Conservation (phyloP, 2,113 vertebrate species). For the Emydocephalus ijimae region DNA sequence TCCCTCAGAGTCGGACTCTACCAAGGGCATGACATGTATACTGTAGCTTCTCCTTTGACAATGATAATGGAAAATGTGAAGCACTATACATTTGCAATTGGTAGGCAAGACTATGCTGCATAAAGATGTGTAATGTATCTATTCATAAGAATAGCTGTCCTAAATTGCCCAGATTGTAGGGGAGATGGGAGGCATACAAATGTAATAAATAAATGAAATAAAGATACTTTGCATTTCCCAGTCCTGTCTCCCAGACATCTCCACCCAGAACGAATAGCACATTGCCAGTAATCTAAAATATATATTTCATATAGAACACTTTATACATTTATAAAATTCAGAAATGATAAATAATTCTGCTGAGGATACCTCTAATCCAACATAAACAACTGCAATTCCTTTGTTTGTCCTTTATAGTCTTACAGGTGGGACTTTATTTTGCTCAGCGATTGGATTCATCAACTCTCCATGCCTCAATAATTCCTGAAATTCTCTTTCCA, state of each 20-base stretch:
- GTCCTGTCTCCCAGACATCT: background rate
- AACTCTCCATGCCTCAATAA: slow-evolving; percentile 63
- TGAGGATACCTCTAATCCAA: background rate
- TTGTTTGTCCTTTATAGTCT: background rate
- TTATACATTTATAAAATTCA: background rate
- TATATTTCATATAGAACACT: background rate
- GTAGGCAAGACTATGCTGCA: background rate
- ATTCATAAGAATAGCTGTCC: background rate
- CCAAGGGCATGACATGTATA: background rate
- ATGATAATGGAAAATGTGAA: background rate
- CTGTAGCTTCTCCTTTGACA: background rate
- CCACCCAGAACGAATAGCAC: background rate
- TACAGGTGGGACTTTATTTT: slow-evolving; percentile 45
- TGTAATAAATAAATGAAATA: background rate
- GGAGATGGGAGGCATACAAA: background rate
- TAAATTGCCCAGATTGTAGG: background rate
- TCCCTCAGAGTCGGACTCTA: no score
- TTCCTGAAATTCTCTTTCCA: slow-evolving; percentile 72
- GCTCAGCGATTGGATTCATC: slow-evolving; percentile 37
- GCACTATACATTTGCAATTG: background rate
- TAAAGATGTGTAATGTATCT: background rate
- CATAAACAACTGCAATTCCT: background rate
- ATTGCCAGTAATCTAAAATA: background rate
- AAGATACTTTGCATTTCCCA: background rate
- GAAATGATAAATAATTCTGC: background rate